Evolutionary conservation across 1,140 invertebrate genomes (phyloP).

Genomic region (Caenorhabditis latens): DNA sequence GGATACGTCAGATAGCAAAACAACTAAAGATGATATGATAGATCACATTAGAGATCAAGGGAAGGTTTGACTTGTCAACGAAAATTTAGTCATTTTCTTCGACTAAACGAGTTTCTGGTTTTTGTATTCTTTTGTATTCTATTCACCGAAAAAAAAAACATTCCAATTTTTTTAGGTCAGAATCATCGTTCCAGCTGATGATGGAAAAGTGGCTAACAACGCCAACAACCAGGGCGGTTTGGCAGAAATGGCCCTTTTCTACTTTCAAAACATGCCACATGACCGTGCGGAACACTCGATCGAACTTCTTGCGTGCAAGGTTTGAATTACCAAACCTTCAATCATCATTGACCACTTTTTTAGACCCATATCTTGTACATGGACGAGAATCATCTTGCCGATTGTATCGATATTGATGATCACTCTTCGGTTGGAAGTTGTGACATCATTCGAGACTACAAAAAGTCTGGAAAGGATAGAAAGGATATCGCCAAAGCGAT

Average conservation of each 20-base stretch:
- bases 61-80: constrained; percentile 18
- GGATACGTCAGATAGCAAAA: not conserved
- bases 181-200: constrained; percentile 68
- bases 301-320: constrained; percentile 65
- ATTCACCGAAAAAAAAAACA: not conserved
- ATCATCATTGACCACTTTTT: constrained; percentile 53
- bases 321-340: not conserved
- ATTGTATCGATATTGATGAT: constrained; percentile 84
- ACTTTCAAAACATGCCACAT: constrained; percentile 68
- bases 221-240: constrained; percentile 46
- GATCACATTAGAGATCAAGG: constrained; percentile 24
- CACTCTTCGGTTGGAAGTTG: constrained; percentile 83
- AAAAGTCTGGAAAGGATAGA: constrained; percentile 79
- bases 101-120: not conserved
- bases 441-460: constrained; percentile 87
- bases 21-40: not conserved
- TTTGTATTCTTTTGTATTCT: not conserved
- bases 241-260: constrained; percentile 62
- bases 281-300: constrained; percentile 70
- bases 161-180: constrained; percentile 56
- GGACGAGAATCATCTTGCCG: constrained; percentile 84
- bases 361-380: constrained; percentile 86
- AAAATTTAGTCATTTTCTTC: not conserved
- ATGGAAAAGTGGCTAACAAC: constrained; percentile 51
- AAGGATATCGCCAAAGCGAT: constrained; percentile 57